Conservation (phyloP, 2,797 vertebrate species). For the Erpetoichthys calabaricus region DNA sequence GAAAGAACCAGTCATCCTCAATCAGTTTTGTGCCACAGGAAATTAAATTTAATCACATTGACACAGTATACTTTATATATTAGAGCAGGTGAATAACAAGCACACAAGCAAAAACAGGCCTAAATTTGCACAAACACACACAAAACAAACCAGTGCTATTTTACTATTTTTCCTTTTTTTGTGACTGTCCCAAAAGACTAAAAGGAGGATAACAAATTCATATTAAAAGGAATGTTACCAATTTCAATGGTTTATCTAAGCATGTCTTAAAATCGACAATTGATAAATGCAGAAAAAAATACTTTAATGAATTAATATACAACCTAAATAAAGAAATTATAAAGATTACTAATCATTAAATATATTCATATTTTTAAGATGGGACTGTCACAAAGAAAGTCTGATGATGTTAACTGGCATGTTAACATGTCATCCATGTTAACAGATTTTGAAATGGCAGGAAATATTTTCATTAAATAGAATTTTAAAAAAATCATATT, state of each 20-base stretch:
- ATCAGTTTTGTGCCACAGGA: conserved; percentile 98
- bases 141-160: conserved; percentile 9
- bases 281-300: too few species aligned
- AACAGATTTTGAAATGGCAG: conserved; percentile 20
- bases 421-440: conserved; percentile 29
- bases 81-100: conserved; percentile 16
- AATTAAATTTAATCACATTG: conserved; percentile 35
- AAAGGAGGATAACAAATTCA: background rate
- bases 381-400: conserved; percentile 26
- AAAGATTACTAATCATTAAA: background rate
- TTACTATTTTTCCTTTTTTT: conserved; percentile 4
- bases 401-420: conserved; percentile 22
- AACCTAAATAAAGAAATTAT: too few species aligned
- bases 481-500: conserved; percentile 25
- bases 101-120: conserved; percentile 15
- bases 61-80: conserved; percentile 23
- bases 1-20: conserved; percentile 99
- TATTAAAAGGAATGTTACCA: too few species aligned
- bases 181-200: conserved; percentile 28
- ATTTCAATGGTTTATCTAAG: too few species aligned
- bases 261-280: too few species aligned
- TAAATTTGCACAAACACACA: conserved; percentile 20
- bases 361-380: conserved; percentile 1
- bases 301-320: too few species aligned
- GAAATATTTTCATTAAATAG: conserved; percentile 18